Percentiles rank a stretch among this genome's conserved stretches.
phyloP scores from a whole-genome alignment of 2,888 invertebrate genomes.

The Parnassius apollo region DNA sequence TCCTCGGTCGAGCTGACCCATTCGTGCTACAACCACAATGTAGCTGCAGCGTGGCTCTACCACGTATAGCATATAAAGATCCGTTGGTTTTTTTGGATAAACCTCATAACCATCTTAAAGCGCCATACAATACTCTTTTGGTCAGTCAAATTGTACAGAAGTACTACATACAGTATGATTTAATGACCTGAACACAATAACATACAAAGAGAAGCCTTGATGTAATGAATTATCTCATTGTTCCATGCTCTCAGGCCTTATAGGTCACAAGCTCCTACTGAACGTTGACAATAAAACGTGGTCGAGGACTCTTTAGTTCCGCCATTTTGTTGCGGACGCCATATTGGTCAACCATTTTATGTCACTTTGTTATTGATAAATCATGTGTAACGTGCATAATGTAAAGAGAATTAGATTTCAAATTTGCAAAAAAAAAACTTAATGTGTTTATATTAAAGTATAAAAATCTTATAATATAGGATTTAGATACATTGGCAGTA shows the following conservation, averaged over 20 bases:
- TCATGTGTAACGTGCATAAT: conserved; percentile 27
- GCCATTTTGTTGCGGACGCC: conserved; percentile 44
- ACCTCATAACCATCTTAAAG: neutral
- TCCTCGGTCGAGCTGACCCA: too few species aligned
- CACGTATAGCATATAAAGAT: too few species aligned
- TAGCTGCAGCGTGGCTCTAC: too few species aligned
- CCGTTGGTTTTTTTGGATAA: too few species aligned
- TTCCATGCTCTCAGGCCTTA: conserved; percentile 60
- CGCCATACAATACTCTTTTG: conserved; percentile 1
- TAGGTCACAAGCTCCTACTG: conserved; percentile 50
- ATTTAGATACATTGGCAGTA: too few species aligned
- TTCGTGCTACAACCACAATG: too few species aligned
- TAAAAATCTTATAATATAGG: too few species aligned
- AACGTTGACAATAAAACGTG: conserved; percentile 42
- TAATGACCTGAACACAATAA: conserved; percentile 49
- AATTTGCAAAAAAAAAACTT: too few species aligned
- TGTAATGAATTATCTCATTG: conserved; percentile 70
- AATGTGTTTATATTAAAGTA: too few species aligned
- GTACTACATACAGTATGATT: conserved; percentile 26
- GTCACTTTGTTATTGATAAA: conserved; percentile 31
- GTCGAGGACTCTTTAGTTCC: conserved; percentile 46
- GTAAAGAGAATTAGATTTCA: neutral
- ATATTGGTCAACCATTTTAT: conserved; percentile 44
- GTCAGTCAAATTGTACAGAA: conserved; percentile 14
- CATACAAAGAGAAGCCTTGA: conserved; percentile 60